Base-by-base conservation (phyloP, 2,797 vertebrate species). In the Phalloptychus januarius region DNA sequence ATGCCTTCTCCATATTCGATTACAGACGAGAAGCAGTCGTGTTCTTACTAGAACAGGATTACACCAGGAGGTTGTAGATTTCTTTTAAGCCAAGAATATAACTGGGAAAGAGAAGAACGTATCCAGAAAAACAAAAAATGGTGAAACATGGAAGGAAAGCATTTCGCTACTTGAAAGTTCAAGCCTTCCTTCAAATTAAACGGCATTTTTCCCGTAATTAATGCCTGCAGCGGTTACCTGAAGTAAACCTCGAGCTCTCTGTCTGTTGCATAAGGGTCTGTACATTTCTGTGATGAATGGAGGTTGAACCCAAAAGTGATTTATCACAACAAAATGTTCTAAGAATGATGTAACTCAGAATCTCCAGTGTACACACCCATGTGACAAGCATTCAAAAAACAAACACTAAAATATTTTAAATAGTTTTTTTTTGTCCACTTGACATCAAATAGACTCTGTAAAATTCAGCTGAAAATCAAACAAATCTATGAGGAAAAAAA, bases 1-100 rank as follows among this genome's bases (percentile, higher is more conserved):
- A 86, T 87, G 79, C 87, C 80, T 85, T 87, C 84, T 90, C 77
- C 78, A 90, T 82, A 89, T 92, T 82, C 85, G 81, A 79, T 86
- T 89, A 83, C 82, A 84, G 78, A 84, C 73, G 85, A 77, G 81
- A 77, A 70, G 83, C 71, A 72, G 40, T 25, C 74, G 72, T 77
- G 83, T 42, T 78, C 76, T 92, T 79, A 89, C 80, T 77, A 78
- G 69, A 65, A 18, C 63, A 82, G 48, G 79, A 73, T 74, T 45
- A 65, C 85, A 83, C 46, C 36, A 40, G 7, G 63, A 74, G 56
- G 56, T 52, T 77, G 79, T 20, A 56, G 58, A 52, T 79, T 81
- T 33, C 45, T 69, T 81, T 80, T 40, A 70, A 65, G 63, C n/a
- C 23, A 45, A 38, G 45, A 48, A 74, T 75, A 75, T 15, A 61